phyloP scores from a whole-genome alignment of 2,113 vertebrate species.

The Salminus brasiliensis region DNA sequence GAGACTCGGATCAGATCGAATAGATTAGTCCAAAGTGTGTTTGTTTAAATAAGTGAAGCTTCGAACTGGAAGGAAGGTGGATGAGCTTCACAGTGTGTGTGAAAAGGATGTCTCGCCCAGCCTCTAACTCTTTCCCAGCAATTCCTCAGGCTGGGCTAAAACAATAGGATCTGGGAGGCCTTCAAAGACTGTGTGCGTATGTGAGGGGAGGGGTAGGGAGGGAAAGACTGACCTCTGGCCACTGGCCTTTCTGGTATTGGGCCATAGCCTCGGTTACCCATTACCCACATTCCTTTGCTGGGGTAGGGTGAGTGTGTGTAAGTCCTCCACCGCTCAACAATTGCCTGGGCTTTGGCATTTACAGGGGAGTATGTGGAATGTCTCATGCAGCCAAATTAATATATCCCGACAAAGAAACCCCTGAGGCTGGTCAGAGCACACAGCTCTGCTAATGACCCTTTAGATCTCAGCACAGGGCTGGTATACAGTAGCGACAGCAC shows the following conservation, averaged over 20 bases:
- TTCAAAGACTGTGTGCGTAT: neutral
- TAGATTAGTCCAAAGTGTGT: neutral
- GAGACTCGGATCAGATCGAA: too few species aligned
- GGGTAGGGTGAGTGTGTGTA: neutral
- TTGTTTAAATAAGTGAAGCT: neutral
- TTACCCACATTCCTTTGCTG: conserved; percentile 49
- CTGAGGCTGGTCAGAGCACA: neutral
- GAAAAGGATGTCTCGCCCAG: conserved; percentile 34
- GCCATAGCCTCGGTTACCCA: conserved; percentile 52
- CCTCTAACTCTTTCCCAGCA: conserved; percentile 31
- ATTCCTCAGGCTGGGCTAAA: conserved; percentile 12
- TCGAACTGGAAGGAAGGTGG: neutral
- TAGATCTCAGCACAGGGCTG: neutral
- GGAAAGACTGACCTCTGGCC: conserved; percentile 35
- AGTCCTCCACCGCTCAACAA: neutral
- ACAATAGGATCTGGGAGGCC: conserved; percentile 38
- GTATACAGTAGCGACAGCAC: neutral
- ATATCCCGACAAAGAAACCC: conserved; percentile 6
- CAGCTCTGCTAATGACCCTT: neutral
- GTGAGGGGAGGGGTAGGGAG: neutral
- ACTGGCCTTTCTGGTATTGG: conserved; percentile 55
- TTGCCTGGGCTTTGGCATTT: conserved; percentile 7
- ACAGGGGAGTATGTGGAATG: conserved; percentile 26
- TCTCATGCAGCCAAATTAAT: conserved; percentile 20
- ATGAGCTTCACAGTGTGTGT: conserved; percentile 12